These are phyloP conservation scores for Xiphorhynchus elegans DNA, from an alignment of 2,113 vertebrate species.

Conservation along the genomic window DNA sequence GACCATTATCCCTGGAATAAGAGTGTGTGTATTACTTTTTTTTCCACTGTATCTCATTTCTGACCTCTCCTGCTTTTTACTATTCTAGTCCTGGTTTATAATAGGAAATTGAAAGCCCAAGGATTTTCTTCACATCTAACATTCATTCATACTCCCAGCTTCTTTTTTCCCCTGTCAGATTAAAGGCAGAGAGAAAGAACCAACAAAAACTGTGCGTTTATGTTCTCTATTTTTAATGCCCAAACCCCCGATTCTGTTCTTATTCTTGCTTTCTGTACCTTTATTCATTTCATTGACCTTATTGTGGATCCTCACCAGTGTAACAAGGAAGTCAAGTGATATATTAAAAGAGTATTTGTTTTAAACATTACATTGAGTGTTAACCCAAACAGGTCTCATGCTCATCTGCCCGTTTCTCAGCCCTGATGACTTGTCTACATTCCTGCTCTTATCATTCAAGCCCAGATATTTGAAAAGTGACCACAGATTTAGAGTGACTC, in stretches of 20 bases:
- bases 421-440: not conserved
- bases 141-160: constrained; percentile 5
- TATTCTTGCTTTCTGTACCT: not conserved
- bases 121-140: constrained; percentile 43
- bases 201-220: not conserved
- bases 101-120: constrained; percentile 18
- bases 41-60: not conserved
- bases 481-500: not conserved
- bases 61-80: constrained; percentile 15
- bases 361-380: not conserved
- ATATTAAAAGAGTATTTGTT: not conserved
- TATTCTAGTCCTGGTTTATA: constrained; percentile 14
- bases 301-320: not conserved
- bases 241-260: not conserved
- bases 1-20: not conserved
- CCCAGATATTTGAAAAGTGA: not conserved
- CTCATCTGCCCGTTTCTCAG: not conserved
- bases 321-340: not conserved
- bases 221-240: not conserved
- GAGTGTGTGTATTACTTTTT: not conserved
- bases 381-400: not conserved
- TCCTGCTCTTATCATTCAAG: not conserved
- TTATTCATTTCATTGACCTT: not conserved
- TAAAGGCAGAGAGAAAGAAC: constrained; percentile 13
- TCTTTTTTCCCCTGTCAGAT: not conserved